These are phyloP conservation scores for Hoplostethus atlanticus DNA, from an alignment of 2,797 vertebrate genomes.

Conservation along the genomic window DNA sequence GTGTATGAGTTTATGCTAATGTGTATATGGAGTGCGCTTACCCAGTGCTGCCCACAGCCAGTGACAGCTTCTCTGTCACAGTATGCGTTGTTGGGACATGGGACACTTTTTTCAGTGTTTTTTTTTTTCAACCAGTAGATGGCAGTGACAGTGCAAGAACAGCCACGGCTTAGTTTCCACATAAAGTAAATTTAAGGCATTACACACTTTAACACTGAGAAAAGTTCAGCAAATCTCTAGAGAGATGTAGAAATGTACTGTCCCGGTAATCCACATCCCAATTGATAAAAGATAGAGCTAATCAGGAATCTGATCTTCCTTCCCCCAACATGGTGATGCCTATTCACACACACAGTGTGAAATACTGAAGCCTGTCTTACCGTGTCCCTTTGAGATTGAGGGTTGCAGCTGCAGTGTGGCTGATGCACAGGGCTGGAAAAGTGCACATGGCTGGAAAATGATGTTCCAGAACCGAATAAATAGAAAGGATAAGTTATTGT, in stretches of 20 bases:
- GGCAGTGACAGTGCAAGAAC: slow-evolving; percentile 77
- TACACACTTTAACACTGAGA: slow-evolving; percentile 8
- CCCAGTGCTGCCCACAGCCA: no score
- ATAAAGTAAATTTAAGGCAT: slow-evolving; percentile 3
- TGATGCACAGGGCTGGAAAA: slow-evolving; percentile 27
- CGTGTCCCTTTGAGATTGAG: slow-evolving; percentile 31
- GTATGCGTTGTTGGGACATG: not conserved
- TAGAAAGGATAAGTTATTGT: slow-evolving; percentile 20
- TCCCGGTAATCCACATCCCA: slow-evolving; percentile 16
- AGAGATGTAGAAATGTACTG: not conserved
- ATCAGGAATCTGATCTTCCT: slow-evolving; percentile 19
- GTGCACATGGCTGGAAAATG: slow-evolving; percentile 46
- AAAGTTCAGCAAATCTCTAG: slow-evolving; percentile 8
- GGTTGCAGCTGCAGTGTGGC: slow-evolving; percentile 43
- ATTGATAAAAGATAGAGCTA: slow-evolving; percentile 26
- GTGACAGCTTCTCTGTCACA: no score
- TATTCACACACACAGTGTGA: not conserved
- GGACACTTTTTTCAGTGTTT: not conserved
- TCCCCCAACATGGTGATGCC: slow-evolving; percentile 5
- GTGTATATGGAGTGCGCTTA: no score
- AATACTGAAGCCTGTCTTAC: slow-evolving; percentile 12
- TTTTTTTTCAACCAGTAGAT: slow-evolving; percentile 73
- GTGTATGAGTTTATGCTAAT: no score
- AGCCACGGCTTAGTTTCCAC: slow-evolving; percentile 18
- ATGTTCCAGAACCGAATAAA: slow-evolving; percentile 35